phyloP scores from a whole-genome alignment of 2,797 vertebrate genomes.

The Poecilia picta region DNA sequence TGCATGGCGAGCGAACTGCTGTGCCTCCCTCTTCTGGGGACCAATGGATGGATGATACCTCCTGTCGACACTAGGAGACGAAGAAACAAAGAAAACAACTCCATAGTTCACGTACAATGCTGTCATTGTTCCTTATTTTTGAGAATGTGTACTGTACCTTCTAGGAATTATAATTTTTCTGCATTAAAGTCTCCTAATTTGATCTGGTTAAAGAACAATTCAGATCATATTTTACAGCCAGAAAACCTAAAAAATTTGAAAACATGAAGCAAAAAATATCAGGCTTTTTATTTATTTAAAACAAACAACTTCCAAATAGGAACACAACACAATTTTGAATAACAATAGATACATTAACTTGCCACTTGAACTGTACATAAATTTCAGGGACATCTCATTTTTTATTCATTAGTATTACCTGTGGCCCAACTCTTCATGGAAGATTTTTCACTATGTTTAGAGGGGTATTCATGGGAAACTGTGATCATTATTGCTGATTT shows the following conservation, averaged over 20 bases:
- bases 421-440: neutral
- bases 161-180: neutral
- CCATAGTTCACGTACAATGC: neutral
- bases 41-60: too few species aligned
- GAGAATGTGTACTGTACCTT: neutral
- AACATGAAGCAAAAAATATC: neutral
- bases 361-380: neutral
- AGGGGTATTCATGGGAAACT: neutral
- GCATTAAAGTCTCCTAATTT: neutral
- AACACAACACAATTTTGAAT: neutral
- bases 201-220: neutral
- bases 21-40: conserved; percentile 60
- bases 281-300: neutral
- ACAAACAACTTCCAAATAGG: neutral
- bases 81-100: neutral
- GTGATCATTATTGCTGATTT: neutral
- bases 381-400: neutral
- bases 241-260: neutral
- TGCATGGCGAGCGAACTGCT: conserved; percentile 57
- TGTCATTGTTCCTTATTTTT: neutral
- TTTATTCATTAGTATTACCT: neutral
- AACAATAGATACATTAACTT: neutral
- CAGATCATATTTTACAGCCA: neutral
- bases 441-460: neutral
- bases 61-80: too few species aligned